Evolutionary conservation across 2,113 vertebrate genomes (phyloP), one percentile per base, ranked within the genome.

Genomic region (Cololabis saira): DNA sequence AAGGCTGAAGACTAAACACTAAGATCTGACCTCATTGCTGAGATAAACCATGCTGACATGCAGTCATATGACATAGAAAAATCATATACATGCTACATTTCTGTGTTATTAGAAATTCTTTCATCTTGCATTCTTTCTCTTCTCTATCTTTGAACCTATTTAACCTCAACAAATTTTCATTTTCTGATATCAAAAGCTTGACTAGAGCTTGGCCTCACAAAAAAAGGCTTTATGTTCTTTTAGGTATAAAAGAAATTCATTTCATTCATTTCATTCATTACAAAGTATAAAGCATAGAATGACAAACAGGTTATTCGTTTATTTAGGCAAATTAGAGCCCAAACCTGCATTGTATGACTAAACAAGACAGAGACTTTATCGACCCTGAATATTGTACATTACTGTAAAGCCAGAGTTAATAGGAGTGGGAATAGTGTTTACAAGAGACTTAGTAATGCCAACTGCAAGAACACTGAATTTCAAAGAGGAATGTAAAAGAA

Each of bases 101-200:
- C 21, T 43, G 10, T 27, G 18, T 43, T 68, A 42, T 61, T 21
- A 19, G 15, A 51, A 43, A 41, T 16, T 68, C 13, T 47, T 52
- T 4, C 14, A 27, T 33, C 54, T 9, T 37, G 1, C 9, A 47
- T 33, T 59, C 18, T 15, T 22, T 14, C 19, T 69, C 6, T 41
- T 55, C n/a, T 58, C 21, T 53, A 24, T 41, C 13, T 8, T 27
- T 55, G 17, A 48, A 55, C 16, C 11, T 49, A 14, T 41, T 60
- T 47, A 43, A 54, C 4, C 15, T 59, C 13, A 54, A 60, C 18
- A 71, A 58, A 71, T 40, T 74, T 74, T 49, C 3, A 71, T 50
- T 47, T 54, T 12, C 22, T 50, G 12, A 5, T 41, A 14, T 70
- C 19, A 60, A 51, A 57, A 22, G 16, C 33, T 19, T 33, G 17